These are phyloP conservation scores for Ophion ventricosus DNA, from an alignment of 2,888 invertebrate species.

Conservation along the genomic window DNA sequence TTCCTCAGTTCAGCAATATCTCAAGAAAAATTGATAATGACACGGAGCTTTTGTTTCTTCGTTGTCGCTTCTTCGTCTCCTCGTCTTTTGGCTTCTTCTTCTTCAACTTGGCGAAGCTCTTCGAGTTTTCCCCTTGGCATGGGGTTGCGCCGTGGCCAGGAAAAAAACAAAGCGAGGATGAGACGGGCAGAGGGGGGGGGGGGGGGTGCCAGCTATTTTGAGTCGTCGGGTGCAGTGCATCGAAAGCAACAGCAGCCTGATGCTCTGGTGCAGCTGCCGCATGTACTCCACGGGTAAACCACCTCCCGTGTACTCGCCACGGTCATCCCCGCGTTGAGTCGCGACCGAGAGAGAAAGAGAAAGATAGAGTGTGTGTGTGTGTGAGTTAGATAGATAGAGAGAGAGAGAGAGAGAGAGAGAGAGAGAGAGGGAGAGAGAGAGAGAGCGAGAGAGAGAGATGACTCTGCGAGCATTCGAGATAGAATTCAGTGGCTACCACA, in stretches of 20 bases:
- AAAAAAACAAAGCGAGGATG: slow-evolving; percentile 1
- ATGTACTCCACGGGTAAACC: slow-evolving; percentile 76
- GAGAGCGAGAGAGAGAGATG: slow-evolving; percentile 39
- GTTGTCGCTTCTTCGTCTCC: background rate
- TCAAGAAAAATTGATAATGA: slow-evolving; percentile 46
- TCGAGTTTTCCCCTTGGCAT: slow-evolving; percentile 74
- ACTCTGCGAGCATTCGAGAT: slow-evolving; percentile 65
- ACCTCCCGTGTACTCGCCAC: slow-evolving; percentile 78
- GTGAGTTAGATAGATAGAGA: background rate
- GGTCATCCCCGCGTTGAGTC: slow-evolving; percentile 72
- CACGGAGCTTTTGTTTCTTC: slow-evolving; percentile 10
- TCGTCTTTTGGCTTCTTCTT: background rate
- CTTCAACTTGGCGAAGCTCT: slow-evolving; percentile 24
- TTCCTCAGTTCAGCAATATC: slow-evolving; percentile 5
- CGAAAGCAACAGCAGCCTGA: slow-evolving; percentile 52
- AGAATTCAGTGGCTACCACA: slow-evolving; percentile 62
- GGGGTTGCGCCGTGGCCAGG: slow-evolving; percentile 75
- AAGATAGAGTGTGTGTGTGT: no score
- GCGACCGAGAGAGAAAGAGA: slow-evolving; percentile 38
- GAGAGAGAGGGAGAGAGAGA: slow-evolving; percentile 25
- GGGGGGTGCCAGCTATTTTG: slow-evolving; percentile 63
- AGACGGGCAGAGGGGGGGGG: background rate
- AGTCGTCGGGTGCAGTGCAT: slow-evolving; percentile 52
- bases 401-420: slow-evolving; percentile 37
- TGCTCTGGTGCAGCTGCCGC: slow-evolving; percentile 79